A percentile compares a stretch with the other conserved stretches of the same genome.
These are phyloP conservation scores for Mastomys natalensis DNA, from an alignment of 2,113 vertebrate species.

Conservation along the genomic window DNA sequence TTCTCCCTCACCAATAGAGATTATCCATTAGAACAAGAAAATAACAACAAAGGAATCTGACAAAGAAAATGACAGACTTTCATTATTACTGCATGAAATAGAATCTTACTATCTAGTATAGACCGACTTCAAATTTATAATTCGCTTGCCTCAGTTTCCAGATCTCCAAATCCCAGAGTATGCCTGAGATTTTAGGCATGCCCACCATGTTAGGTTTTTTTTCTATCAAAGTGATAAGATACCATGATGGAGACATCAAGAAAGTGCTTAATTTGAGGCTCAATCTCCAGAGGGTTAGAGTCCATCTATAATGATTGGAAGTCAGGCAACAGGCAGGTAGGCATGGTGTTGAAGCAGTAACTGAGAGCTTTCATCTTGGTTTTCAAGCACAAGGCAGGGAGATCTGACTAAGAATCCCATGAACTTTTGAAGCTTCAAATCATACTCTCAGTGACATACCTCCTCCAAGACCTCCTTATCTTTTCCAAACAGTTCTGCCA, in stretches of 20 bases:
- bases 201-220: background rate
- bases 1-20: background rate
- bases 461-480: background rate
- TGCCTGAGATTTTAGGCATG: background rate
- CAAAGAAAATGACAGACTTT: slow-evolving; percentile 28
- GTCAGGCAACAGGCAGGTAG: background rate
- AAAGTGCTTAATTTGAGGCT: background rate
- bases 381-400: background rate
- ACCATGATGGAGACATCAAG: background rate
- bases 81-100: background rate
- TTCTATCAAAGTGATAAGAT: background rate
- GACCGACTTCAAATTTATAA: background rate
- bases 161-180: too few relatives aligned
- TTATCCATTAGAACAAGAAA: slow-evolving; percentile 61
- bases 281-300: too few relatives aligned
- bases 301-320: too few relatives aligned
- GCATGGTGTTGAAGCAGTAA: background rate
- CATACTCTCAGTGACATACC: background rate
- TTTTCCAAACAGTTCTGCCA: background rate
- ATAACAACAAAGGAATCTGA: slow-evolving; percentile 52
- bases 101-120: background rate
- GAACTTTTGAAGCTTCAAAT: background rate
- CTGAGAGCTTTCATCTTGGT: background rate
- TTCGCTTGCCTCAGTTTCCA: background rate
- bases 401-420: background rate